Evolutionary conservation across 2,888 invertebrate genomes (phyloP), one percentile per base, ranked within the genome.

Genomic region (Plebejus melissa): DNA sequence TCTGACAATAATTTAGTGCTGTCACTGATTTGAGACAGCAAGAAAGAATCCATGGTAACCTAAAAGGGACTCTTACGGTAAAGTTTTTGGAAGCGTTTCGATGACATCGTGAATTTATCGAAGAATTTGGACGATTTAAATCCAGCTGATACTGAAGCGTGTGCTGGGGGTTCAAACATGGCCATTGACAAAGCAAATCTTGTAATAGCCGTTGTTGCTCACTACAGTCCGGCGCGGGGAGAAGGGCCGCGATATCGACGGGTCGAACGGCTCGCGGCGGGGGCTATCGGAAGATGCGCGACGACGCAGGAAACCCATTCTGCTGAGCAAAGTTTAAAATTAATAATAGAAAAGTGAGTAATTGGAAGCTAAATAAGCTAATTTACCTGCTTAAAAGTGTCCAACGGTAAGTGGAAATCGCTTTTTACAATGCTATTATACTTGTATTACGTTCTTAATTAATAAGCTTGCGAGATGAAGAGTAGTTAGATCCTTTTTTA

Each of bases 131-230:
- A 75, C 83, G 36, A 86, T 88, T 89, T 88, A 89, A 89, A 89
- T 89, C 88, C 87, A 88, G 88, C 87, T 83, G 84, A 81, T 65
- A 74, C 54, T 38, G 74, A 87, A 86, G 86, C 86, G 80, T 83
- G 85, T 82, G 82, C 82, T 75, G 75, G 75, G 75, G 75, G 85
- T 84, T 92, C 88, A 94, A 85, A 93, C 90, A 88, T 90, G 91
- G 91, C 93, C 94, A 91, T 94, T 94, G 88, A 94, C 93, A 94
- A 94, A 94, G 94, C 94, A 94, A 83, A 94, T 94, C 90, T 94
- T 93, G 91, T 94, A 94, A 92, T 94, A 94, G 86, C 91, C 93
- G 87, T 90, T 87, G 89, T 88, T 93, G 91, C 92, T 93, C 93
- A 95, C 95, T 87, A 94, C 94, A 81, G 94, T 90, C 82, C 94